Conservation (phyloP, 2,113 vertebrate genomes). For the Pseudorectes ferrugineus region DNA sequence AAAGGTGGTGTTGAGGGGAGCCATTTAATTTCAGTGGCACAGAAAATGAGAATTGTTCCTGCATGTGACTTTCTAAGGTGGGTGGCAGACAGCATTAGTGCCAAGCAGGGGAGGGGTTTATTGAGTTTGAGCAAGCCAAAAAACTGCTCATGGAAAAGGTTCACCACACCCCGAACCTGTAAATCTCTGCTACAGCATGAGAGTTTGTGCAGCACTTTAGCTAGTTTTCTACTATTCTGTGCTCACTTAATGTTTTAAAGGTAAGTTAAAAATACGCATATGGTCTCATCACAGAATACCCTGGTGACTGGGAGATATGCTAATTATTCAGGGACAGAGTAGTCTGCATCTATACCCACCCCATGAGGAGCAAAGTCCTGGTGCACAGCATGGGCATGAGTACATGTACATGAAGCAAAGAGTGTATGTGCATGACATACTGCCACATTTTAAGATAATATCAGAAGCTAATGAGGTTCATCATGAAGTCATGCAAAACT, state of each 20-base stretch:
- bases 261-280: neutral
- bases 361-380: rapidly evolving
- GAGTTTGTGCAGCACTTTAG: neutral
- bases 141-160: neutral
- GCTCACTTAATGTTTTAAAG: neutral
- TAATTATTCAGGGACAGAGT: neutral
- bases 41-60: neutral
- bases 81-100: neutral
- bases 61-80: neutral
- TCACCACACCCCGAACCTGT: neutral
- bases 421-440: neutral
- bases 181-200: neutral
- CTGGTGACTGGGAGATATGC: neutral
- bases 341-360: neutral
- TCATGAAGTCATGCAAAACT: neutral
- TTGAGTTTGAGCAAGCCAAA: neutral
- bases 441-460: neutral
- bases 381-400: neutral
- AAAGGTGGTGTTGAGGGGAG: neutral
- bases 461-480: neutral
- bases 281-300: neutral
- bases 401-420: neutral
- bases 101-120: neutral
- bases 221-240: neutral
- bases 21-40: neutral